A percentile compares a stretch with the other conserved stretches of the same genome.
Evolutionary conservation across 1,140 invertebrate genomes (phyloP).

Genomic region (Formica exsecta): DNA sequence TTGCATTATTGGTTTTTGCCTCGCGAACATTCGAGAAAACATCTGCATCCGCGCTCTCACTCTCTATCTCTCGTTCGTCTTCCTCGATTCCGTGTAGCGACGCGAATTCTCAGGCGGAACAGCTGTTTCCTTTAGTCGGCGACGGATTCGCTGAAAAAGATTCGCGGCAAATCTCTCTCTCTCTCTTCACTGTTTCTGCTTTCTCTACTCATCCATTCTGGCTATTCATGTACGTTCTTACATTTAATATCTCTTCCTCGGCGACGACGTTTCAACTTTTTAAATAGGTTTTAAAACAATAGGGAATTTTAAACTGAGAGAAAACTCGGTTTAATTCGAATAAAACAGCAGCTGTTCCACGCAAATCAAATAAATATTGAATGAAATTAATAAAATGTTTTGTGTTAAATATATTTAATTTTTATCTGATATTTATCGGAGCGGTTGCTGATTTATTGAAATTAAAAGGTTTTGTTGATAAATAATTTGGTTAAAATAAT

Average conservation of each 20-base stretch:
- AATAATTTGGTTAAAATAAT: slow-evolving; percentile 9
- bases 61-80: slow-evolving; percentile 50
- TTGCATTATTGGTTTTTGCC: slow-evolving; percentile 73
- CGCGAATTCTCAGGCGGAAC: slow-evolving; percentile 22
- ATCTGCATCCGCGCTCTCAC: slow-evolving; percentile 58
- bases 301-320: not conserved
- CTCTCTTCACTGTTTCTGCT: slow-evolving; percentile 1
- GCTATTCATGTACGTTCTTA: slow-evolving; percentile 24
- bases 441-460: too few relatives aligned
- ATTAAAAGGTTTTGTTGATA: not conserved
- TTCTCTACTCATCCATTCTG: slow-evolving; percentile 14
- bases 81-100: slow-evolving; percentile 15
- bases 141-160: slow-evolving; percentile 31
- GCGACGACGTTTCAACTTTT: slow-evolving; percentile 34
- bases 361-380: not conserved
- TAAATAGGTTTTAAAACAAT: not conserved
- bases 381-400: not conserved
- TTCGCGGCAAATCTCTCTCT: not conserved
- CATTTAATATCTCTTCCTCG: slow-evolving; percentile 23
- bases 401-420: not conserved
- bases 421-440: too few relatives aligned
- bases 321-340: not conserved
- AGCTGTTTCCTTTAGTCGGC: slow-evolving; percentile 32
- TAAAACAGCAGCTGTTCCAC: not conserved
- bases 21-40: slow-evolving; percentile 49